These are phyloP conservation scores for Cyclina sinensis DNA, from an alignment of 1,140 invertebrate genomes.

Conservation along the genomic window DNA sequence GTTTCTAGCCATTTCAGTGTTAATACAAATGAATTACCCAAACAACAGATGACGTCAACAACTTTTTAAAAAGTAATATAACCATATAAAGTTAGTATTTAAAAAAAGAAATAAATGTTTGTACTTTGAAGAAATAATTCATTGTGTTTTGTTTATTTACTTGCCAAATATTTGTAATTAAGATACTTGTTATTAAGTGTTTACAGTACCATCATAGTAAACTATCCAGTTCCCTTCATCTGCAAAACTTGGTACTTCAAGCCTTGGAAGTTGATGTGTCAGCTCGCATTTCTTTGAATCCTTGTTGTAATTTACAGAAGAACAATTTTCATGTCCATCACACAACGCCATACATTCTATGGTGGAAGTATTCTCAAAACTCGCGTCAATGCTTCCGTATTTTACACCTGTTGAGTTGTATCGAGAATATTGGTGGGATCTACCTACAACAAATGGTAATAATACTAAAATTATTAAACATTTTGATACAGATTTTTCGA, in stretches of 20 bases:
- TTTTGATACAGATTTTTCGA: no score
- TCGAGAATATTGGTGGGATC: not conserved
- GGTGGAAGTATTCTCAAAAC: not conserved
- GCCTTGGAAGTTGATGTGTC: not conserved
- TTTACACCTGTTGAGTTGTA: not conserved
- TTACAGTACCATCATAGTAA: not conserved
- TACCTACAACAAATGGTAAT: not conserved
- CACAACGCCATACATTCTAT: not conserved
- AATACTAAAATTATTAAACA: not conserved
- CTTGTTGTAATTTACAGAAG: not conserved
- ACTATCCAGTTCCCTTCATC: not conserved
- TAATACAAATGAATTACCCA: no score
- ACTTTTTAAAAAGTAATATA: no score
- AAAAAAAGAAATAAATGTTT: no score
- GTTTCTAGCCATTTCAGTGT: no score
- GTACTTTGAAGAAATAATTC: no score
- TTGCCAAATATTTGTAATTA: no score
- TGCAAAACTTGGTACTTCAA: not conserved
- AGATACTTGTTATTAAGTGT: no score
- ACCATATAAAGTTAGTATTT: no score
- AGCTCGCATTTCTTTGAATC: not conserved
- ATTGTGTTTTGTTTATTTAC: no score
- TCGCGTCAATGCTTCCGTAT: not conserved
- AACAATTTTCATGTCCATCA: not conserved
- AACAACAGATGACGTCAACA: no score